phyloP scores from a whole-genome alignment of 2,888 invertebrate genomes.

The Pachydiplax longipennis region DNA sequence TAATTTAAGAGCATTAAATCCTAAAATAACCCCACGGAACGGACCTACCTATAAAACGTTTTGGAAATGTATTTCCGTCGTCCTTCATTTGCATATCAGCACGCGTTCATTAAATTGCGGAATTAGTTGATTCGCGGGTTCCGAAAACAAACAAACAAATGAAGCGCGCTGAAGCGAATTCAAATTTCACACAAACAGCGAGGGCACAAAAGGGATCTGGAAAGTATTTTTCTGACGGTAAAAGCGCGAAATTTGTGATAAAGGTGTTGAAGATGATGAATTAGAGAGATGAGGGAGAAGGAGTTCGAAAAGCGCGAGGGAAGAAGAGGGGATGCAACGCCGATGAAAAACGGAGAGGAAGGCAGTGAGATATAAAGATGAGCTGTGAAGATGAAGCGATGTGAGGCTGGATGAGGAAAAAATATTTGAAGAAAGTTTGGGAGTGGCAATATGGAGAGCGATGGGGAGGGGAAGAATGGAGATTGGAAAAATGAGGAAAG shows the following conservation, averaged over 20 bases:
- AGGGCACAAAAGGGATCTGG: not conserved
- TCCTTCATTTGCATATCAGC: no score
- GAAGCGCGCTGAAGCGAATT: no score
- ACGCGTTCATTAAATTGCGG: no score
- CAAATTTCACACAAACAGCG: not conserved
- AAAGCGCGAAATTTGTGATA: not conserved
- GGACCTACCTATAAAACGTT: no score
- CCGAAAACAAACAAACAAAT: no score
- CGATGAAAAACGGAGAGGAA: not conserved
- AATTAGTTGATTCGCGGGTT: no score
- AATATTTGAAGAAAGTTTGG: not conserved
- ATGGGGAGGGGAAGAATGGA: not conserved
- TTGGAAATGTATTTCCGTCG: no score
- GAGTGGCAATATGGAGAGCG: no score
- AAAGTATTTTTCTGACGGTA: no score
- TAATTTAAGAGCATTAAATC: no score
- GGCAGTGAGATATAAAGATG: no score
- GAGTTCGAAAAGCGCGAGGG: not conserved
- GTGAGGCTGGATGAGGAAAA: not conserved
- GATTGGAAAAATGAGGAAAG: not conserved
- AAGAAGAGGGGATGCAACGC: not conserved
- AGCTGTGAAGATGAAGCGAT: not conserved
- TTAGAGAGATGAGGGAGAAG: not conserved
- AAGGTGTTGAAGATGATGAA: not conserved
- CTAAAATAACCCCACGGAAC: no score